Conservation (phyloP, 64 coral and sea anemone species). For the Orbicella faveolata region DNA sequence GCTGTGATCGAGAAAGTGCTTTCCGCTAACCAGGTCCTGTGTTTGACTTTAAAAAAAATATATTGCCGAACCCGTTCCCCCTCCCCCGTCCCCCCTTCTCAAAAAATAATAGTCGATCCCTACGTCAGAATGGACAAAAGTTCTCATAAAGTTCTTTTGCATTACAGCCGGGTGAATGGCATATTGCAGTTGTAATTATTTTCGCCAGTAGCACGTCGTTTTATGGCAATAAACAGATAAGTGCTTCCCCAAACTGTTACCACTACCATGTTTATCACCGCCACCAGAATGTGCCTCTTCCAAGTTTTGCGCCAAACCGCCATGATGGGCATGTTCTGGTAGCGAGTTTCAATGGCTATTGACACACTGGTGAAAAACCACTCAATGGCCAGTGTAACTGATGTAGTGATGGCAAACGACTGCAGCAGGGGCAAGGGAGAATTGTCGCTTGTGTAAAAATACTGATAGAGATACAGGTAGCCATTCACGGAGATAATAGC, state of each 20-base stretch:
- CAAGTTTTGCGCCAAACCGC: not conserved
- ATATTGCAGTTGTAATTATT: not conserved
- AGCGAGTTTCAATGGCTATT: not conserved
- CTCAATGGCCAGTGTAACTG: not conserved
- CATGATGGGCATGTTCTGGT: not conserved
- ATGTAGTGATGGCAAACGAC: not conserved
- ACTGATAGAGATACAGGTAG: not conserved
- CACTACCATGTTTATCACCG: not conserved
- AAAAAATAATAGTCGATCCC: too few species aligned
- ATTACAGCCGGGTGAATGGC: not conserved
- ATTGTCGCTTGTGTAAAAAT: slow-evolving; percentile 1
- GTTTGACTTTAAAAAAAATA: too few species aligned
- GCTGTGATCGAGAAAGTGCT: too few species aligned
- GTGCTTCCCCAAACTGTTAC: not conserved
- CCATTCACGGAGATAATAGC: not conserved
- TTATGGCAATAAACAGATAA: not conserved
- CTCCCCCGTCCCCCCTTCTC: too few species aligned
- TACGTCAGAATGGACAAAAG: too few species aligned
- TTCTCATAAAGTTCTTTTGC: not conserved
- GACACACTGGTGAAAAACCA: slow-evolving; percentile 12
- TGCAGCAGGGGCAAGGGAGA: not conserved
- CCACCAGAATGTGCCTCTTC: not conserved
- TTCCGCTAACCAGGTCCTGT: too few species aligned
- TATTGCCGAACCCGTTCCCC: too few species aligned
- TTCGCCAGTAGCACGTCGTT: not conserved